Evolutionary conservation across 1,140 invertebrate genomes (phyloP), one percentile per base, ranked within the genome.

Genomic region (Drosophila leontia): DNA sequence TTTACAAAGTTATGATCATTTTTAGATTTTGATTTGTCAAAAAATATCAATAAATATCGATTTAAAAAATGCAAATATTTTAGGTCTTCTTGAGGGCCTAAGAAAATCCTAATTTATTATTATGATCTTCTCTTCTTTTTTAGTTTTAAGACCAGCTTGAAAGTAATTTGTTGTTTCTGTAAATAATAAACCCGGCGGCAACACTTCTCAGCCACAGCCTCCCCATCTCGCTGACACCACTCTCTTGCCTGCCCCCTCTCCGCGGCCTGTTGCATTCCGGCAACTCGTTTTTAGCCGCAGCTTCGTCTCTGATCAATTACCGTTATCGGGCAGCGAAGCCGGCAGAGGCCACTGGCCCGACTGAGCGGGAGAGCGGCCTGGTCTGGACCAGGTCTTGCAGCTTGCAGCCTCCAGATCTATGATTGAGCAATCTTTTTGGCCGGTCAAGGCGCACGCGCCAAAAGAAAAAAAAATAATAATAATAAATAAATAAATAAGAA

Each of bases 401-500:
- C 7, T 17, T 48, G 60, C 74, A 58, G 42, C 47, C 35, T 62
- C 42, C 60, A 67, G 64, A 51, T 68, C 75, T 82, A 69, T 58
- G 75, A 88, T 86, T 87, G 60, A 88, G 83, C 80, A 87, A 84
- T 88, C 60, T 55, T 68, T 48, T 70, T 67, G 37, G 60, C 48
- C 47, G 39, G 51, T 39, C 67, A 60, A 63, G 53, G 81, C 84
- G 84, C 84, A 87, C 85, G 84, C 84, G 84, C 78, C 80, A 80
- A 45, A 63, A 56, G 11, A 51, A 42, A 55, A 63, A 45, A 13
- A 60, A 26, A 48, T 0, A 34, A 8, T 23, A 34, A 34, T 8
- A 41, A 51, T 55, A 47, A 6, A 62, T 64, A 64, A 57, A 57
- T 35, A 47, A 41, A 57, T 55, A 47, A 5, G 5, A 64, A 67